Conservation (phyloP, 2,888 invertebrate species). For the Caenorhabditis sulstoni region DNA sequence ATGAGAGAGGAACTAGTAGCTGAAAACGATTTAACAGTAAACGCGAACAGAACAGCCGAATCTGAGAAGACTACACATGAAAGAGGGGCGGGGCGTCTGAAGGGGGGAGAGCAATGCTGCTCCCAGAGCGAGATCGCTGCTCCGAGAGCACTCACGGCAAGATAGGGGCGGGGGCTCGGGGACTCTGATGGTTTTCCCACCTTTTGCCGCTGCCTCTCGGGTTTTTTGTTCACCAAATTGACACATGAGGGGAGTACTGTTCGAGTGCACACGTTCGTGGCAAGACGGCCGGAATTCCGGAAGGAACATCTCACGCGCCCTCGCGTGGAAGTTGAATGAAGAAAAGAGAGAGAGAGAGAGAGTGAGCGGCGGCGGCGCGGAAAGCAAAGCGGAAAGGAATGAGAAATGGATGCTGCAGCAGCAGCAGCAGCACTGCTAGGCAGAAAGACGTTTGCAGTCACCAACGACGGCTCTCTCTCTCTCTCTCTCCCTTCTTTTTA, state of each 20-base stretch:
- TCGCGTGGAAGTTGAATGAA: neutral
- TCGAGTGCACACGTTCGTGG: constrained; percentile 38
- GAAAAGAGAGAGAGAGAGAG: constrained; percentile 7
- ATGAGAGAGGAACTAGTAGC: constrained; percentile 1
- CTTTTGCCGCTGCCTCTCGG: constrained; percentile 44
- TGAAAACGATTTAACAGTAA: constrained; percentile 39
- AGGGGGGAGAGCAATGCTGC: constrained; percentile 33
- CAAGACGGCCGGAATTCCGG: constrained; percentile 17
- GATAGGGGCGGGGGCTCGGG: constrained; percentile 43
- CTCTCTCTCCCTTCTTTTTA: constrained; percentile 40
- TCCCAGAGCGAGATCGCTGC: constrained; percentile 51
- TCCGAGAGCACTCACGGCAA: constrained; percentile 47
- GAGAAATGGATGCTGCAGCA: constrained; percentile 16
- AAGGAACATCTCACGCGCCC: constrained; percentile 4
- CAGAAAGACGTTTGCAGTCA: constrained; percentile 36
- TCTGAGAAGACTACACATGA: constrained; percentile 50
- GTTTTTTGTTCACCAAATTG: constrained; percentile 20
- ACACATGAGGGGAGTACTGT: constrained; percentile 42
- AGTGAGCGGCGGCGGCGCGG: constrained; percentile 35
- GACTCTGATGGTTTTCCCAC: constrained; percentile 40
- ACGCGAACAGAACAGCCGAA: constrained; percentile 29
- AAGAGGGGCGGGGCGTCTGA: constrained; percentile 46
- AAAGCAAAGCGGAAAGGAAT: constrained; percentile 26
- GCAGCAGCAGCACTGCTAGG: constrained; percentile 5
- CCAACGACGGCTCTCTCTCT: too few species aligned